A percentile compares a stretch with the other conserved stretches of the same genome.
phyloP scores from a whole-genome alignment of 92 coral and sea anemone species.

The Umimayanthus kanabou region DNA sequence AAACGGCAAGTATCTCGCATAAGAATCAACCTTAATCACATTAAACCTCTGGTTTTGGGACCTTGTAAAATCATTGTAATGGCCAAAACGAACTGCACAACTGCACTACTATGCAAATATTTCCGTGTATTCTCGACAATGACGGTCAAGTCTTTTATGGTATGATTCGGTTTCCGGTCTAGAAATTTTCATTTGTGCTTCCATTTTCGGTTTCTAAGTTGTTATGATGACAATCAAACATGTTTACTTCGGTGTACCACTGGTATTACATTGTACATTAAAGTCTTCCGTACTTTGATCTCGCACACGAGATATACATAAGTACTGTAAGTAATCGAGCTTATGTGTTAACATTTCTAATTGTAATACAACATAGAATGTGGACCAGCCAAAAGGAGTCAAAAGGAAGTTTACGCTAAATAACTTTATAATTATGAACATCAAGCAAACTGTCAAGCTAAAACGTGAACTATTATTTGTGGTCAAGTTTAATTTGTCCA shows the following conservation, averaged over 20 bases:
- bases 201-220: constrained; percentile 11
- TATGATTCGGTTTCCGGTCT: neutral
- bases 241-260: neutral
- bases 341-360: too few relatives aligned
- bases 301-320: too few relatives aligned
- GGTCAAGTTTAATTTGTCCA: too few relatives aligned
- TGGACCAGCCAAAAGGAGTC: too few relatives aligned
- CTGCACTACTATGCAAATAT: neutral
- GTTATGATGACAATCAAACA: neutral
- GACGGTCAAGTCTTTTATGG: constrained; percentile 5
- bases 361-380: too few relatives aligned
- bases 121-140: neutral
- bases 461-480: too few relatives aligned
- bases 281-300: neutral
- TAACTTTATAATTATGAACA: too few relatives aligned
- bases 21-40: neutral
- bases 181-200: neutral
- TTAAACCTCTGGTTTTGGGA: neutral
- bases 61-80: neutral
- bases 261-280: too few relatives aligned
- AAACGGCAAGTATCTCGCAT: neutral
- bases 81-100: neutral
- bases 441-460: too few relatives aligned
- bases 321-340: too few relatives aligned
- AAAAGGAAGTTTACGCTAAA: too few relatives aligned